A percentile compares a stretch with the other conserved stretches of the same genome.
Conservation (phyloP, 1,140 invertebrate species). For the Atta texana region DNA sequence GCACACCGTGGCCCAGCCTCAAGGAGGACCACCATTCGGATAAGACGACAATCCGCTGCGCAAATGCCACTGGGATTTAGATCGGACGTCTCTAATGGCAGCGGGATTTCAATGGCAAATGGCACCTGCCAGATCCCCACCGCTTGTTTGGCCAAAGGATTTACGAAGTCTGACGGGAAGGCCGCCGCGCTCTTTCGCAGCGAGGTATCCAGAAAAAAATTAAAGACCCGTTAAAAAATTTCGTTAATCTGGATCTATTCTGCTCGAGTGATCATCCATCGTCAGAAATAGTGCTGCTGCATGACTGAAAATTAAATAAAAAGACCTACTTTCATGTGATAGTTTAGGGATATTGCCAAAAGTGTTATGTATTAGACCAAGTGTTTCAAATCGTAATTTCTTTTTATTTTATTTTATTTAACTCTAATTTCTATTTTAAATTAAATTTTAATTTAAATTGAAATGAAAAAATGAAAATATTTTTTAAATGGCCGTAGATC, state of each 20-base stretch:
- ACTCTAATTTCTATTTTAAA: not conserved
- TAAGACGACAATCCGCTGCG: conserved; percentile 78
- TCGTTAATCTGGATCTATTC: conserved; percentile 44
- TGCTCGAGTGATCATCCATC: conserved; percentile 2
- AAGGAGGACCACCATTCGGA: conserved; percentile 58
- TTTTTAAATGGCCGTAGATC: not conserved
- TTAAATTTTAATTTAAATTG: not conserved
- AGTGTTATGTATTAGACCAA: not conserved
- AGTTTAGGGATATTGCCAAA: not conserved
- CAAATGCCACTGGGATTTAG: conserved; percentile 79
- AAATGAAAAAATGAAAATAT: not conserved
- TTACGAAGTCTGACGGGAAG: conserved; percentile 72
- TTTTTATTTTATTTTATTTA: not conserved
- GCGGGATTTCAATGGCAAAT: conserved; percentile 80
- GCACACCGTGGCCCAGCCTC: conserved; percentile 1
- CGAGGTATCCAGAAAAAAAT: conserved; percentile 59
- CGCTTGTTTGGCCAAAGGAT: conserved; percentile 80
- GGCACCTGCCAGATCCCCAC: conserved; percentile 73
- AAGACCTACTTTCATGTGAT: not conserved
- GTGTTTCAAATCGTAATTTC: no score
- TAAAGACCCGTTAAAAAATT: conserved; percentile 42
- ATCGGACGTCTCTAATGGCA: conserved; percentile 81
- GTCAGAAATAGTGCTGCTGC: not conserved
- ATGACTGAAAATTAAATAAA: not conserved
- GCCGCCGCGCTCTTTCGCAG: conserved; percentile 35